These are phyloP conservation scores for Hypomecis punctinalis DNA, from an alignment of 2,888 invertebrate genomes.

Conservation along the genomic window DNA sequence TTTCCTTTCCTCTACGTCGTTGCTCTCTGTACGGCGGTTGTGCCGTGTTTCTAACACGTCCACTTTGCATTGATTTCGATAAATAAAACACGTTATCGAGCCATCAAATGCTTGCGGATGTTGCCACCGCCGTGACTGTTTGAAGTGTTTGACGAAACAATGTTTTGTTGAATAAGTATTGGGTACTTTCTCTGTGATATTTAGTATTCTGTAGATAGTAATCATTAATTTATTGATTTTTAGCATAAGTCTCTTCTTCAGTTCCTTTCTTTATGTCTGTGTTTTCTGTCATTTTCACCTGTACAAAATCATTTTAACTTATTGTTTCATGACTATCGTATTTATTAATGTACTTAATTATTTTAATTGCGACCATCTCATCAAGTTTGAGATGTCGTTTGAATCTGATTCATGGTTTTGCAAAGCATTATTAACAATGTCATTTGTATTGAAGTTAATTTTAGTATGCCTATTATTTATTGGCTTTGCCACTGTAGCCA, in stretches of 20 bases:
- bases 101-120: conserved; percentile 29
- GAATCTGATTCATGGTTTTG: conserved; percentile 56
- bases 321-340: conserved; percentile 55
- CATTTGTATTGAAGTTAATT: conserved; percentile 51
- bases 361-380: conserved; percentile 50
- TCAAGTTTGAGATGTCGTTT: conserved; percentile 47
- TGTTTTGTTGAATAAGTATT: conserved; percentile 80
- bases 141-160: conserved; percentile 76
- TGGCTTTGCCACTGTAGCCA: conserved; percentile 75
- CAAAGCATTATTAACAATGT: conserved; percentile 54
- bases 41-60: conserved; percentile 34
- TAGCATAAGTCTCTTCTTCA: conserved; percentile 72
- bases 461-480: conserved; percentile 65
- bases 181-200: conserved; percentile 85
- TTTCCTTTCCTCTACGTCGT: conserved; percentile 37
- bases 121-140: conserved; percentile 46
- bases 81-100: conserved; percentile 29
- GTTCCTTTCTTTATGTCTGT: conserved; percentile 64
- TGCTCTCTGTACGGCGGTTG: conserved; percentile 56
- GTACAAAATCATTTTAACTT: conserved; percentile 51
- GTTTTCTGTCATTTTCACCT: conserved; percentile 50
- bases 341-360: conserved; percentile 60
- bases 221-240: conserved; percentile 77
- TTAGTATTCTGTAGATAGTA: conserved; percentile 81
- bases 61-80: conserved; percentile 31